These are phyloP conservation scores for Elysia crispata DNA, from an alignment of 2,888 invertebrate genomes.

Conservation along the genomic window DNA sequence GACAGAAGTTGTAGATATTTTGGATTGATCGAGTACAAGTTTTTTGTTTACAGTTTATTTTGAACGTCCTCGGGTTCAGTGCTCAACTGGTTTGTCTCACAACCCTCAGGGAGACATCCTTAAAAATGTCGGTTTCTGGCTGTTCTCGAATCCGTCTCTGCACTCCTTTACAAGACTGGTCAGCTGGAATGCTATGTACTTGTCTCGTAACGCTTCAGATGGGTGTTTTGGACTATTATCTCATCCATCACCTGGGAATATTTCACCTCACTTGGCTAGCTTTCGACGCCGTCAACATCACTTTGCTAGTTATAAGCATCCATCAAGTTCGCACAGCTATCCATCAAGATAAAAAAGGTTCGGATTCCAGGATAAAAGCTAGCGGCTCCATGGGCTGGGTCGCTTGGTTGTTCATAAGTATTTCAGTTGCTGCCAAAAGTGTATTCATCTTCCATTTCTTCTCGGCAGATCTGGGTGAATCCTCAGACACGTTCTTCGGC, in stretches of 20 bases:
- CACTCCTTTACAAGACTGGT: conserved; percentile 32
- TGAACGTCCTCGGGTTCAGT: too few species aligned
- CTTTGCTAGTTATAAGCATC: conserved; percentile 38
- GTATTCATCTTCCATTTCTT: conserved; percentile 78
- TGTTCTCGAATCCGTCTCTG: too few species aligned
- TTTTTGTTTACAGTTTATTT: too few species aligned
- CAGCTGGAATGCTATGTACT: conserved; percentile 58
- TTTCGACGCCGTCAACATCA: conserved; percentile 38
- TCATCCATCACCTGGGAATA: conserved; percentile 56
- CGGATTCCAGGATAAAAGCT: conserved; percentile 64
- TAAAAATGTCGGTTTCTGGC: too few species aligned
- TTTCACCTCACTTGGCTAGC: conserved; percentile 30
- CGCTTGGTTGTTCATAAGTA: conserved; percentile 79
- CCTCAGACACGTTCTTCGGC: conserved; percentile 76
- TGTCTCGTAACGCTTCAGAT: conserved; percentile 73
- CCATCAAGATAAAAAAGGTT: conserved; percentile 58
- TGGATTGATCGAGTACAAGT: too few species aligned
- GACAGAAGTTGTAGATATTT: too few species aligned
- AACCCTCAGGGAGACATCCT: too few species aligned
- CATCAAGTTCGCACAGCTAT: conserved; percentile 24
- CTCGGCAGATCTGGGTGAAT: conserved; percentile 66
- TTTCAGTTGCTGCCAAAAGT: conserved; percentile 76
- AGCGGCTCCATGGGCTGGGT: conserved; percentile 74
- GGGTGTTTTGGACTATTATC: conserved; percentile 77
- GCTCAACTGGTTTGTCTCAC: too few species aligned